These are phyloP conservation scores for Pyrgilauda ruficollis DNA, from an alignment of 2,113 vertebrate species.

Conservation along the genomic window DNA sequence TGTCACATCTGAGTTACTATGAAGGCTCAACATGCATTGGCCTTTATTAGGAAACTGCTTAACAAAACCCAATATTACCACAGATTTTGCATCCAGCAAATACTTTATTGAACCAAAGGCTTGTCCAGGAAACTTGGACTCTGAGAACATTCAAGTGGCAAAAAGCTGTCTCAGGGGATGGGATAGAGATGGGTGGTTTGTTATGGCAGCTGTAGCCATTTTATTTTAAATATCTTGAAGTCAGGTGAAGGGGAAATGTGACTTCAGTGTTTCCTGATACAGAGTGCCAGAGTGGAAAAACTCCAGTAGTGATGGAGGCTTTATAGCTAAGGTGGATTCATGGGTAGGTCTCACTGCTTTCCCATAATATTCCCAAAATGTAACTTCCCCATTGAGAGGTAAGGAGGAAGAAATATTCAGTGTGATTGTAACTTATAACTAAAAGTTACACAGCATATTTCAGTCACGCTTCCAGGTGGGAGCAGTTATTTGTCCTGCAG, in stretches of 20 bases:
- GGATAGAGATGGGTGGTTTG: background rate
- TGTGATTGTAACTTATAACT: background rate
- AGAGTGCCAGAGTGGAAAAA: slow-evolving; percentile 20
- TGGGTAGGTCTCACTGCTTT: background rate
- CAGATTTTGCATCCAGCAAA: slow-evolving; percentile 64
- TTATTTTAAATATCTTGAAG: slow-evolving; percentile 44
- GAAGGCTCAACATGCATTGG: slow-evolving; percentile 69
- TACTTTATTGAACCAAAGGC: slow-evolving; percentile 64
- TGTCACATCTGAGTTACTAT: slow-evolving; percentile 76
- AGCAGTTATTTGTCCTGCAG: background rate
- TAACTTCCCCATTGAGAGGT: background rate
- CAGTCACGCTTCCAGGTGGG: background rate
- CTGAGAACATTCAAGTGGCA: slow-evolving; percentile 53
- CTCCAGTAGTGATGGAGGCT: background rate
- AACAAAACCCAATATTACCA: slow-evolving; percentile 57
- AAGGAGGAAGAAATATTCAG: background rate
- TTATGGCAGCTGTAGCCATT: slow-evolving; percentile 16
- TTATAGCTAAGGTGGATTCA: background rate
- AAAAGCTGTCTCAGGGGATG: slow-evolving; percentile 43
- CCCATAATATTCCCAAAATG: background rate
- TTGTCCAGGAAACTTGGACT: slow-evolving; percentile 50
- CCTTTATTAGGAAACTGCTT: slow-evolving; percentile 72
- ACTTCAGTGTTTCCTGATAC: background rate
- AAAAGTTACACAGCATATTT: background rate
- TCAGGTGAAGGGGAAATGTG: background rate